Evolutionary conservation across 2,888 invertebrate genomes (phyloP), one percentile per base, ranked within the genome.

Genomic region (Cataglyphis livida): DNA sequence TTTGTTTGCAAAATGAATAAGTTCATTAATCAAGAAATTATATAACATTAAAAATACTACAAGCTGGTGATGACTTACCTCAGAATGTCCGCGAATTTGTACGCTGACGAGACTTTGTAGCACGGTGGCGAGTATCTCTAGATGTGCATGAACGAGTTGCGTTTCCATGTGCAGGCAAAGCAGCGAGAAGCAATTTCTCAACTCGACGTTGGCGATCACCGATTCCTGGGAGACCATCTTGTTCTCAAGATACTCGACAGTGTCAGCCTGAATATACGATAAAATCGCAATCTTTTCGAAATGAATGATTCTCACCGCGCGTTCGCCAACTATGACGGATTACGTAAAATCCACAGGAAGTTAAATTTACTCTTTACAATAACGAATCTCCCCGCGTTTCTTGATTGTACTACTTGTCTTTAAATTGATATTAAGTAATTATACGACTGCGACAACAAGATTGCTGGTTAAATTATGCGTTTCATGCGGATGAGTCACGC

Each of bases 131-230:
- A 96, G 94, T 61, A 96, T 96, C 91, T 96, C 96, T 81, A 96
- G 94, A 93, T 96, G 96, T 4, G 96, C 95, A 88, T 96, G 96
- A 5, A 96, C 96, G 57, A 96, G 93, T 88, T 96, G 96, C 0
- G 96, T 96, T 91, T 96, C 96, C 95, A 96, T 95, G 88, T 96
- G 95, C 25, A 96, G 95, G 92, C 96, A 96, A 90, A 96, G 96
- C 64, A 96, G 94, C 82, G 96, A 96, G 91, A 96, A 96, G 64
- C 96, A 96, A 83, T 96, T 96, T 86, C 96, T 95, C 64, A 96
- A 92, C 90, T 96, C 96, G 87, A 96, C 95, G 81, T 96, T 96
- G 0, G 96, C 95, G 82, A 96, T 96, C 15, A 96, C 95, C 65
- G 95, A 96, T 88, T 96, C 96, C 93, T 96, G 96, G 0, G 96